These are phyloP conservation scores for Linyphia triangularis DNA, from an alignment of 2,888 invertebrate genomes.

Conservation along the genomic window DNA sequence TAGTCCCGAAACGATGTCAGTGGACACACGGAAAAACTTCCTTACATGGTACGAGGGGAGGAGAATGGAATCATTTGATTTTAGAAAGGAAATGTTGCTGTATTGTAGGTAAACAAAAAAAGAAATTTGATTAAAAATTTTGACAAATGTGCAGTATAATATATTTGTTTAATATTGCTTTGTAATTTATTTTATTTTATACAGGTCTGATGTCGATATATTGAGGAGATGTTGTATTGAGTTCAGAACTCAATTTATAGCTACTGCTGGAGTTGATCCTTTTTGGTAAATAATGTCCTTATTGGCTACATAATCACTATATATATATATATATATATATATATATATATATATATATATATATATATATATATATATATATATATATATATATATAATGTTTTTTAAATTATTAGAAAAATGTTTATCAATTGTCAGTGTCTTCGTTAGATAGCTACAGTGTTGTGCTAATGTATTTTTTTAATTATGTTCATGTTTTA, in stretches of 20 bases:
- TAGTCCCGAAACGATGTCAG: not conserved
- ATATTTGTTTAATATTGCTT: not conserved
- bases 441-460: too few relatives aligned
- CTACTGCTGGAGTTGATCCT: not conserved
- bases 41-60: not conserved
- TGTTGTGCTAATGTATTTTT: too few relatives aligned
- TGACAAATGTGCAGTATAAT: not conserved
- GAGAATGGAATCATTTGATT: not conserved
- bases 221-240: not conserved
- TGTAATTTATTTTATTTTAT: not conserved
- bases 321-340: too few relatives aligned
- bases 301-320: too few relatives aligned
- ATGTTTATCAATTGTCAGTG: too few relatives aligned
- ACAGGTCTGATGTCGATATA: conserved; percentile 12
- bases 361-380: too few relatives aligned
- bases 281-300: not conserved
- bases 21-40: not conserved
- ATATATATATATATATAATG: too few relatives aligned
- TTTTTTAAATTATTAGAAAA: not conserved
- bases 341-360: too few relatives aligned
- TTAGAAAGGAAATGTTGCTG: conserved; percentile 31
- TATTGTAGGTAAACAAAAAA: conserved; percentile 23
- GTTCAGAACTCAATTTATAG: not conserved
- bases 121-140: not conserved
- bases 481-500: not conserved